Evolutionary conservation across 2,797 vertebrate genomes (phyloP), one percentile per base, ranked within the genome.

Genomic region (Margarornis squamiger): DNA sequence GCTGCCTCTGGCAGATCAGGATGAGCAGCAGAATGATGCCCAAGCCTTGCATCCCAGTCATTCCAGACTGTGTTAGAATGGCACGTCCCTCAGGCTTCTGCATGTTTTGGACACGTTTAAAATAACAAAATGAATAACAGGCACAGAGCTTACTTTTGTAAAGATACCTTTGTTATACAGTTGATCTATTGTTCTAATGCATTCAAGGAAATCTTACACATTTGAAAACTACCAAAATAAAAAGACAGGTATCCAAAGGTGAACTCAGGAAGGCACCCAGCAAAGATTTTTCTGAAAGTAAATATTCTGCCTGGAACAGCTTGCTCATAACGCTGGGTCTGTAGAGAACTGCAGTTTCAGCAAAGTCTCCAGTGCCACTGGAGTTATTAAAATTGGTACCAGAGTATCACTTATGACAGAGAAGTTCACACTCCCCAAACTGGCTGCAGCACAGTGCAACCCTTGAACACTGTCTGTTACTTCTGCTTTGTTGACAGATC

Each of bases 171-270:
- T 89, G 52, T 63, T 92, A 23, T 61, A 81, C 38, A 71, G 48
- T 30, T 74, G 30, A 46, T 48, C 51, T 46, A 2, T 14, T 13
- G 2, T 27, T 82, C 49, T 46, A 66, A 68, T 43, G 51, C 27
- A 86, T 72, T 81, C 38, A 74, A 4, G 6, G 34, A 67, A 87
- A 52, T 46, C 10, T 71, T 81, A 91, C 32, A 61, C 13, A n/a
- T 48, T 46, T 82, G 55, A 88, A 91, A 91, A 84, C 15, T 55
- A 78, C 36, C 46, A 66, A 91, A 80, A 86, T 62, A 86, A 94
- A 70, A 51, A 43, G 10, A 49, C 22, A 24, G 13, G 6, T 61
- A 81, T 65, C 18, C 58, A 32, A 72, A 72, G 34, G 29, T 34
- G 68, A 79, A 61, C 48, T 77, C 57, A 10, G 15, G 38, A 88